Conservation (phyloP, 2,888 invertebrate genomes). For the Nematopogon swammerdamellus region DNA sequence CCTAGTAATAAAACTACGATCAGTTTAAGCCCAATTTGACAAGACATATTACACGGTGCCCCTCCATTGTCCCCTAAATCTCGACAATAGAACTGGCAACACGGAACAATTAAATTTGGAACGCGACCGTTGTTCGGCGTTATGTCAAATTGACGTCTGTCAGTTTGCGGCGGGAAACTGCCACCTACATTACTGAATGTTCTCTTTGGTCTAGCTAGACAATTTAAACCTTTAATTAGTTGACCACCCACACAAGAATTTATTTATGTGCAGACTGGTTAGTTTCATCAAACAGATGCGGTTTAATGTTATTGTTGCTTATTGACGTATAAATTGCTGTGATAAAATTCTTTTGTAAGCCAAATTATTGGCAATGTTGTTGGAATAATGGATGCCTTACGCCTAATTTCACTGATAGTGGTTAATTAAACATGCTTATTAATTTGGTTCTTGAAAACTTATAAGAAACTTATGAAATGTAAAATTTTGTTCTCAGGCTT, state of each 20-base stretch:
- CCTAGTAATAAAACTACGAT: constrained; percentile 45
- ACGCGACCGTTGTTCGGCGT: not conserved
- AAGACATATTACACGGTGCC: constrained; percentile 26
- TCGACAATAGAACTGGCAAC: not conserved
- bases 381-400: no score
- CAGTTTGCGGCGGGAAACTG: not conserved
- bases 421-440: no score
- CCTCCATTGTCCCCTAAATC: not conserved
- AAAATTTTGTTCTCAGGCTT: no score
- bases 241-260: no score
- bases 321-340: no score
- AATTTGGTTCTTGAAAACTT: no score
- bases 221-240: not conserved
- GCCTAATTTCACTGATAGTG: no score
- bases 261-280: not conserved
- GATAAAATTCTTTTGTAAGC: no score
- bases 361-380: no score
- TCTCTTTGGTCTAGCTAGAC: not conserved
- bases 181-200: not conserved
- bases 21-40: constrained; percentile 47
- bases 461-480: no score
- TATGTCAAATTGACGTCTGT: not conserved
- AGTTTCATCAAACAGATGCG: not conserved
- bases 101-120: not conserved
- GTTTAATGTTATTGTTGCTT: not conserved